Base-by-base conservation (phyloP, 2,113 vertebrate species). In the Mastomys natalensis region DNA sequence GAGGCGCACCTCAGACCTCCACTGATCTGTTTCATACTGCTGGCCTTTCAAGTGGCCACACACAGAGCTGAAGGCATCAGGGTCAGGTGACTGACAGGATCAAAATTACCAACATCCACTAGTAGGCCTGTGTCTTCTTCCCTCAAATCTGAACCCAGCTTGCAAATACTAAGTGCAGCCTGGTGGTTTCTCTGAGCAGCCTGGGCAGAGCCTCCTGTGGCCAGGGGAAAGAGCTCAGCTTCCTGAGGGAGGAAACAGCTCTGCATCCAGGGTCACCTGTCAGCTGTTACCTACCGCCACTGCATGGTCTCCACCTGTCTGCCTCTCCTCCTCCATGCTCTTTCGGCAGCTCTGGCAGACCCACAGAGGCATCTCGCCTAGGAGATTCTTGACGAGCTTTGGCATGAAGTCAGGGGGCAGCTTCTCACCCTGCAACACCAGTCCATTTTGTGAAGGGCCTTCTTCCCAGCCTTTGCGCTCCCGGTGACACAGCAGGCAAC, bases 261-360 rank as follows among this genome's bases (percentile, higher is more conserved):
- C 73, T 95, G 66, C 22, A 60, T 82, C 77, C 82, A 74, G 78
- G 90, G 72, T 80, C 76, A 86, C 74, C 51, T 91, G 51, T 86
- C 68, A 89, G 95, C 34, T 45, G 89, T 95, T 97, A 0, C 98
- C 97, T 98, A 99, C 99, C 98, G 99, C 98, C 95, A 99, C 98
- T 48, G 99, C 98, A 96, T 99, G 99, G 97, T 99, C 99, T 98
- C 99, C 99, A 94, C 98, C 98, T 4, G 99, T 99, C 98, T 99
- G 99, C 94, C 99, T 99, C 98, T 99, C 99, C 94, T 99, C 99
- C 98, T 99, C 99, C 98, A 99, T 99, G 17, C 99, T 99, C 98
- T 99, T 99, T 97, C 99, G 99, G 98, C 99, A 99, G 98, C 99
- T 99, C 98, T 99, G 99, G 99, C 99, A 99, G 98, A 99, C 99